These are phyloP conservation scores for Dolichotis patagonum DNA, from an alignment of 2,113 vertebrate genomes.

Conservation along the genomic window DNA sequence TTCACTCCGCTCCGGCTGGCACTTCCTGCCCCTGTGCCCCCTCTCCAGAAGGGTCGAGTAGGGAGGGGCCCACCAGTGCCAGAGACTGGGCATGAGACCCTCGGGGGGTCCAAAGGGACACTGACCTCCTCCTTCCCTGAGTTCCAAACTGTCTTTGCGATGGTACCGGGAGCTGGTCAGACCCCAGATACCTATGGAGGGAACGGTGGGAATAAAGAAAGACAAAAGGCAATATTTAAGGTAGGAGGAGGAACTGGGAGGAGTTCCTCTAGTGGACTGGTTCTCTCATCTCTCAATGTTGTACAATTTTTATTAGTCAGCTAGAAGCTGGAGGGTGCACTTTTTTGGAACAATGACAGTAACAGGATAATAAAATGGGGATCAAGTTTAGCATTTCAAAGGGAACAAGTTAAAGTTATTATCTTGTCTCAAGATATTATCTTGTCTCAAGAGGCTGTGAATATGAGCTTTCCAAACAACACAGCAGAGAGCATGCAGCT, in stretches of 20 bases:
- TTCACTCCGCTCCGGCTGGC: background rate
- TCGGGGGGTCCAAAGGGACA: too few species aligned
- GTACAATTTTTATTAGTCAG: background rate
- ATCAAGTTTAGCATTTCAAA: background rate
- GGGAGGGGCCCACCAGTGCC: background rate
- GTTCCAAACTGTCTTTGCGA: background rate
- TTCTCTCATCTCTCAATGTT: background rate
- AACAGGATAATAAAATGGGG: background rate
- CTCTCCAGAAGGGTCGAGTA: background rate
- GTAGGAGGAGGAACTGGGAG: background rate
- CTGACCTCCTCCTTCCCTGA: background rate
- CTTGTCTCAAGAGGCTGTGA: background rate
- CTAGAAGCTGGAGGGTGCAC: too few species aligned
- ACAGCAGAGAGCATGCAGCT: background rate
- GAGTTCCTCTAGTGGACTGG: background rate
- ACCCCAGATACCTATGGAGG: background rate
- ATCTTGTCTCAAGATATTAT: background rate
- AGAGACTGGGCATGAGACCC: background rate
- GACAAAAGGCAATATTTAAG: background rate
- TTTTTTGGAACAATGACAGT: too few species aligned
- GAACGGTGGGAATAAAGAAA: background rate
- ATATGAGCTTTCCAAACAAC: background rate
- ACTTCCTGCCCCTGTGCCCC: slow-evolving; percentile 46
- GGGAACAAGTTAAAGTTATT: background rate
- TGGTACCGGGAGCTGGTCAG: background rate